Base-by-base conservation (phyloP, 2,113 vertebrate genomes). In the Lasiurus borealis region DNA sequence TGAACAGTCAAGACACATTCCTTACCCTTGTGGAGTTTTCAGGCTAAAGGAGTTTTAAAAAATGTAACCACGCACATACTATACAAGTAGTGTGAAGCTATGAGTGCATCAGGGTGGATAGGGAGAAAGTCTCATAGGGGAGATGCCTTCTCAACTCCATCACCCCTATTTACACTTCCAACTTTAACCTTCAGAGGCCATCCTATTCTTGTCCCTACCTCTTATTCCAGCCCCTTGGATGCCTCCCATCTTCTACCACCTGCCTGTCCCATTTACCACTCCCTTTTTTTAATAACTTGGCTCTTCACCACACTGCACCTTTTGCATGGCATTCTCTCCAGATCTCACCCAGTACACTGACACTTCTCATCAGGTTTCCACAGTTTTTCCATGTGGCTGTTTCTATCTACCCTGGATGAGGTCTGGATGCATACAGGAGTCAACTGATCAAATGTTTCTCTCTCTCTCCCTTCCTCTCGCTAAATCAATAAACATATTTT, bases 151-250 rank as follows among this genome's bases (percentile, higher is more conserved):
- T 1, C 21, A 36, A 40, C 15, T 15, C 4, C 18, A 72, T 7
- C 2, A 6, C 0, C 29, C 29, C 12, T 11, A 5, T 4, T 40
- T 40, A 34, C 5, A 29, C 14, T 44, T 57, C 69, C 21, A 3
- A 64, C 13, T 10, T 36, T 71, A 29, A 66, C 11, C 36, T 78
- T 88, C 68, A 54, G 29, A 50, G 31, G 52, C 6, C 27, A 36
- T 0, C 1, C 5, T 14, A 9, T 57, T 0, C 3, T 4, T 21
- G 31, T 6, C 48, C 27, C 12, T 36, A 23, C 46, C 18, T 66
- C 78, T 4, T 1, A 29, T 0, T 29, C 46, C 18, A 6, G 50
- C 3, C 11, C 44, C 48, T 14, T 19, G 5, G 3, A 2, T 29
- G 6, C 21, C 31, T 16, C 19, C 29, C 31, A n/a, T 40, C 15